These are phyloP conservation scores for Propsilocerus akamusi DNA, from an alignment of 1,140 invertebrate genomes.

Conservation along the genomic window DNA sequence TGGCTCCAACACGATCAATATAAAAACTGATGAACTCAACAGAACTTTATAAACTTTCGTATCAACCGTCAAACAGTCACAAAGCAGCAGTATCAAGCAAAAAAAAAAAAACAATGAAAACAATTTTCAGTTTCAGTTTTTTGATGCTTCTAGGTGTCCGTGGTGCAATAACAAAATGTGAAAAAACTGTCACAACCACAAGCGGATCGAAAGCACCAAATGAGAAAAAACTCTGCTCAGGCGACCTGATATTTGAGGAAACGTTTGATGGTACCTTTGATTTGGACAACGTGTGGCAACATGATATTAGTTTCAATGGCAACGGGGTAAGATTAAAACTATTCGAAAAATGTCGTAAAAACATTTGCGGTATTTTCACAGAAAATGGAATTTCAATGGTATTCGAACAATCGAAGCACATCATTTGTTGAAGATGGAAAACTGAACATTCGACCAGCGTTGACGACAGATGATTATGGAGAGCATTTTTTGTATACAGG, in stretches of 20 bases:
- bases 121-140: neutral
- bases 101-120: neutral
- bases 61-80: too few relatives aligned
- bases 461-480: constrained; percentile 27
- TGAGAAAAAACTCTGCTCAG: constrained; percentile 11
- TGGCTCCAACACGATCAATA: too few relatives aligned
- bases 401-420: constrained; percentile 30
- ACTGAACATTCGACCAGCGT: constrained; percentile 28
- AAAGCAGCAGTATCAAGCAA: too few relatives aligned
- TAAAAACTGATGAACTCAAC: too few relatives aligned
- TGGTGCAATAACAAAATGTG: constrained; percentile 1
- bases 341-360: neutral
- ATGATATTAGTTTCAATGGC: constrained; percentile 31
- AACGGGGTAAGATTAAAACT: constrained; percentile 26
- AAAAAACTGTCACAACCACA: constrained; percentile 1
- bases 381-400: constrained; percentile 38
- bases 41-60: too few relatives aligned
- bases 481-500: constrained; percentile 26
- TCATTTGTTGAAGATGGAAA: constrained; percentile 27
- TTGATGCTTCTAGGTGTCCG: neutral
- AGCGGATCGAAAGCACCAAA: constrained; percentile 1
- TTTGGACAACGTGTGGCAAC: constrained; percentile 30
- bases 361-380: constrained; percentile 9
- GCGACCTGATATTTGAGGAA: constrained; percentile 31
- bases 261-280: constrained; percentile 28